Evolutionary conservation across 2,888 invertebrate species (phyloP).

Genomic region (Galerucella nymphaeae): DNA sequence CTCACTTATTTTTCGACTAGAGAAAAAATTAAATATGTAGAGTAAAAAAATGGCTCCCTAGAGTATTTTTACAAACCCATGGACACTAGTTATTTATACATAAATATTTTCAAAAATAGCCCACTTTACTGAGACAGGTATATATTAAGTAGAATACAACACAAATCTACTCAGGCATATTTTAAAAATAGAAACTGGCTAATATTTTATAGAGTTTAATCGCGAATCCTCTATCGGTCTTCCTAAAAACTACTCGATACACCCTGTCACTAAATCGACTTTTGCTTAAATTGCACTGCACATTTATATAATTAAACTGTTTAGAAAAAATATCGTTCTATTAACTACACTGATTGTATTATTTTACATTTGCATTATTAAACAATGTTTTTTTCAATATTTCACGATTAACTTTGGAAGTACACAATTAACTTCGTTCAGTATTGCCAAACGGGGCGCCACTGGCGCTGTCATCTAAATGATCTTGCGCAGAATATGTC

Average conservation of each 20-base stretch:
- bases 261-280: constrained; percentile 63
- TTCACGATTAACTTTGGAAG: constrained; percentile 40
- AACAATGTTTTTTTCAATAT: constrained; percentile 37
- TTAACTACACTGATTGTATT: constrained; percentile 35
- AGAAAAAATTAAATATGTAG: constrained; percentile 45
- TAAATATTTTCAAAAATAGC: constrained; percentile 64
- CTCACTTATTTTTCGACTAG: constrained; percentile 40
- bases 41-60: constrained; percentile 61
- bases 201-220: constrained; percentile 59
- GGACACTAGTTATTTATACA: constrained; percentile 64
- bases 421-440: constrained; percentile 45
- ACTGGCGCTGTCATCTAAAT: constrained; percentile 50
- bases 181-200: constrained; percentile 65
- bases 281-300: constrained; percentile 45
- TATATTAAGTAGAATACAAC: constrained; percentile 63
- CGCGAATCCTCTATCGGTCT: constrained; percentile 63
- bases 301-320: constrained; percentile 30
- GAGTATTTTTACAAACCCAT: constrained; percentile 60
- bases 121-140: constrained; percentile 60
- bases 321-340: constrained; percentile 16
- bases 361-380: constrained; percentile 28
- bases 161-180: constrained; percentile 58
- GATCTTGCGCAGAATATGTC: constrained; percentile 46
- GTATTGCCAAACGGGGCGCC: constrained; percentile 49
- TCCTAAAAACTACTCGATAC: constrained; percentile 64